Conservation (phyloP, 2,888 invertebrate species). For the Priocnemis perturbator region DNA sequence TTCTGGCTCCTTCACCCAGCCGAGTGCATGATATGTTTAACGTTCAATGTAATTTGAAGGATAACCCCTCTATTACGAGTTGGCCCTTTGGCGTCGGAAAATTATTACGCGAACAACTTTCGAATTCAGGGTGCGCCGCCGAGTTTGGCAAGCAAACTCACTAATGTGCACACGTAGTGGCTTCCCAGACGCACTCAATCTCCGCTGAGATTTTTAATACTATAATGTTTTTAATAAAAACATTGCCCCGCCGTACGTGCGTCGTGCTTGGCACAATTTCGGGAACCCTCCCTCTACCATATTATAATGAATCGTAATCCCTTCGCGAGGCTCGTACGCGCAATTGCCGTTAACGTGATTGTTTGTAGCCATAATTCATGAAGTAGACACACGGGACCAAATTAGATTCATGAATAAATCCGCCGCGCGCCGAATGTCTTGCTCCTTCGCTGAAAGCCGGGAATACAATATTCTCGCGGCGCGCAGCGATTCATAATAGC, state of each 20-base stretch:
- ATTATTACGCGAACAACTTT: conserved; percentile 45
- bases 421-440: conserved; percentile 1
- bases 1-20: conserved; percentile 34
- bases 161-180: too few relatives aligned
- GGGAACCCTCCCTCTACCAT: too few relatives aligned
- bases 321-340: conserved; percentile 20
- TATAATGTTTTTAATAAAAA: too few relatives aligned
- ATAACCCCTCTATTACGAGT: conserved; percentile 23
- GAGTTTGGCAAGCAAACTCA: not conserved
- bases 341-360: conserved; percentile 18
- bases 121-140: conserved; percentile 30
- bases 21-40: conserved; percentile 54
- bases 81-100: conserved; percentile 30
- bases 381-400: conserved; percentile 5
- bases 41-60: conserved; percentile 56
- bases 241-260: too few relatives aligned
- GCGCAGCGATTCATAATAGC: not conserved
- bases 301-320: not conserved
- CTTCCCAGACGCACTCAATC: too few relatives aligned
- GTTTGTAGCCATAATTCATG: conserved; percentile 27
- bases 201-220: too few relatives aligned
- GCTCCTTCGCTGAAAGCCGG: not conserved
- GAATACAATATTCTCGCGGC: conserved; percentile 10
- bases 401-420: conserved; percentile 44
- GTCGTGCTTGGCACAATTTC: too few relatives aligned